These are phyloP conservation scores for Cynodonichthys magdalenae DNA, from an alignment of 2,797 vertebrate species.

Conservation along the genomic window DNA sequence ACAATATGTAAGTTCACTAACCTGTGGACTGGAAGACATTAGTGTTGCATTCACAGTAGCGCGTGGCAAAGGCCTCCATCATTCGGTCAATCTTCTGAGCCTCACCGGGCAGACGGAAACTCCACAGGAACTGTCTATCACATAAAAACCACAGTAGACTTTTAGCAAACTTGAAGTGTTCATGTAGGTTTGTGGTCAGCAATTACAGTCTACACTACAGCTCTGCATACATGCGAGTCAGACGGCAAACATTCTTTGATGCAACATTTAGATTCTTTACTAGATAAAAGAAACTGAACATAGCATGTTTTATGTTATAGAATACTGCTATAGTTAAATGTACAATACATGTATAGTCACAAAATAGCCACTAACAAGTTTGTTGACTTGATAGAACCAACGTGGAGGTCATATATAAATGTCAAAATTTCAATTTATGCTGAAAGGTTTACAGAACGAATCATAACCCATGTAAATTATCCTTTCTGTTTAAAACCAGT, in stretches of 20 bases:
- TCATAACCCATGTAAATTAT: too few species aligned
- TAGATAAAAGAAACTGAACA: background rate
- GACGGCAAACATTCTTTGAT: background rate
- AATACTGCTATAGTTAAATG: too few species aligned
- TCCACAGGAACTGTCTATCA: conserved; percentile 92
- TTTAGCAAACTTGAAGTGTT: background rate
- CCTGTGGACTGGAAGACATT: conserved; percentile 91
- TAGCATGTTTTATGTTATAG: background rate
- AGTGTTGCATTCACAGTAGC: conserved; percentile 90
- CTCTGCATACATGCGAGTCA: background rate
- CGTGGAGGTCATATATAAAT: too few species aligned
- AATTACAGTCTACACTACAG: background rate
- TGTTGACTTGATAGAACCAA: too few species aligned
- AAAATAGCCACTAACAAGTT: too few species aligned
- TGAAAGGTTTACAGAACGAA: too few species aligned
- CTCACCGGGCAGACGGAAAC: conserved; percentile 92
- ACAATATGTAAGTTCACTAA: conserved; percentile 51
- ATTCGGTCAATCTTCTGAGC: conserved; percentile 97
- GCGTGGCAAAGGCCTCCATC: conserved; percentile 94
- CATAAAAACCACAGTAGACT: conserved; percentile 4
- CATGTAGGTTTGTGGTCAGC: background rate
- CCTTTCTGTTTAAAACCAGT: too few species aligned
- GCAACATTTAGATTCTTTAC: background rate
- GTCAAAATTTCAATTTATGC: too few species aligned
- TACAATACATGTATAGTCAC: too few species aligned